A percentile compares a stretch with the other conserved stretches of the same genome.
Conservation (phyloP, 2,888 invertebrate species). For the Shargacucullia verbasci region DNA sequence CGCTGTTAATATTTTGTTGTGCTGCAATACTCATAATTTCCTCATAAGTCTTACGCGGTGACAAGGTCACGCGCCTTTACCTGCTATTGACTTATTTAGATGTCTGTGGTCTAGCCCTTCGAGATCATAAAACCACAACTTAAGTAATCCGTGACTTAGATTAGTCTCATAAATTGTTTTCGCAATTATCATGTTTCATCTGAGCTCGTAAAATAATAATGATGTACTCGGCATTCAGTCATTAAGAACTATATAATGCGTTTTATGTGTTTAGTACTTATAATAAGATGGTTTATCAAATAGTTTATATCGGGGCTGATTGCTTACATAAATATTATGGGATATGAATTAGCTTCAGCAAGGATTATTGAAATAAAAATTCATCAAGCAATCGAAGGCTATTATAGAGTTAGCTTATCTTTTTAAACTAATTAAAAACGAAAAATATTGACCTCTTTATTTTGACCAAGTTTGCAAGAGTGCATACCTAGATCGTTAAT, state of each 20-base stretch:
- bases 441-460: no score
- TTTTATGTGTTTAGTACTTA: conserved; percentile 23
- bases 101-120: conserved; percentile 6
- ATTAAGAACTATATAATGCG: conserved; percentile 21
- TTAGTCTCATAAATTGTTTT: conserved; percentile 38
- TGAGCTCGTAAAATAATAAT: conserved; percentile 35
- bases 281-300: conserved; percentile 17
- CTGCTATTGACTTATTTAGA: no score
- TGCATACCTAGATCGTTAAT: no score
- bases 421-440: no score
- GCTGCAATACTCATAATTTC: no score
- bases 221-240: conserved; percentile 19
- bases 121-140: conserved; percentile 13
- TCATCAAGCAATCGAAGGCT: no score
- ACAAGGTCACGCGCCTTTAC: no score
- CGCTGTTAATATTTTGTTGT: no score
- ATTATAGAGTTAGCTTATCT: no score
- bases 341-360: neutral
- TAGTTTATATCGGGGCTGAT: conserved; percentile 28
- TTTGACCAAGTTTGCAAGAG: no score
- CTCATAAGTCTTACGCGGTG: no score
- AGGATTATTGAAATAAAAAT: no score
- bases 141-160: conserved; percentile 41
- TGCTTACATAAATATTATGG: conserved; percentile 2
- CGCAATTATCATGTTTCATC: conserved; percentile 38